These are phyloP conservation scores for Oxyscelio sp. DNA, from an alignment of 2,888 invertebrate species.

Conservation along the genomic window DNA sequence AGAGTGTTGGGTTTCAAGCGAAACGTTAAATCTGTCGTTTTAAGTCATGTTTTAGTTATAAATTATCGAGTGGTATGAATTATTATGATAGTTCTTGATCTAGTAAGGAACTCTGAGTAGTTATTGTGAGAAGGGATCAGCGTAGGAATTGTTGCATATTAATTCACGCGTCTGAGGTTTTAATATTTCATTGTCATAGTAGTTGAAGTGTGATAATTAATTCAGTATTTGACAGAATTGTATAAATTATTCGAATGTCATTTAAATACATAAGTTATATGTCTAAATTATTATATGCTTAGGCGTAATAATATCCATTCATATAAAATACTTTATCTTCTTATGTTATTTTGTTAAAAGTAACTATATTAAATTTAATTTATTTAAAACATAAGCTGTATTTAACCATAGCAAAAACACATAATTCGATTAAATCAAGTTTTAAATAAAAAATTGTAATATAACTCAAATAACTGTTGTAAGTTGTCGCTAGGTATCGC, in stretches of 20 bases:
- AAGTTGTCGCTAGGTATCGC: no score
- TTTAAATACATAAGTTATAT: background rate
- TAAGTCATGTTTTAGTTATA: constrained; percentile 9
- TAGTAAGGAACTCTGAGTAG: constrained; percentile 16
- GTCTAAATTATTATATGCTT: no score
- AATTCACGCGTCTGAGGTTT: background rate
- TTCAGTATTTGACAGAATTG: background rate
- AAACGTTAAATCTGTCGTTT: constrained; percentile 9
- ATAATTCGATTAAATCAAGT: no score
- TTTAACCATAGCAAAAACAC: no score
- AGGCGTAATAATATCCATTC: no score
- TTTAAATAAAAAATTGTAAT: no score
- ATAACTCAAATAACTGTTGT: no score
- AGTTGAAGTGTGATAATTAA: background rate
- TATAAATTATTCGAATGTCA: background rate
- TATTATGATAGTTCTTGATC: constrained; percentile 5
- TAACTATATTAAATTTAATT: no score
- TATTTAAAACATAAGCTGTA: no score
- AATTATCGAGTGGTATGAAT: constrained; percentile 9
- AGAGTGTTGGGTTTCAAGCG: constrained; percentile 11
- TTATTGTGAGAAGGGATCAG: background rate
- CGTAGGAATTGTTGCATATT: constrained; percentile 26
- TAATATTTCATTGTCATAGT: background rate
- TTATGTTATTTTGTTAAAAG: no score
- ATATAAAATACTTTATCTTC: no score